Conservation (phyloP, 2,888 invertebrate species). For the Polyploca ridens region DNA sequence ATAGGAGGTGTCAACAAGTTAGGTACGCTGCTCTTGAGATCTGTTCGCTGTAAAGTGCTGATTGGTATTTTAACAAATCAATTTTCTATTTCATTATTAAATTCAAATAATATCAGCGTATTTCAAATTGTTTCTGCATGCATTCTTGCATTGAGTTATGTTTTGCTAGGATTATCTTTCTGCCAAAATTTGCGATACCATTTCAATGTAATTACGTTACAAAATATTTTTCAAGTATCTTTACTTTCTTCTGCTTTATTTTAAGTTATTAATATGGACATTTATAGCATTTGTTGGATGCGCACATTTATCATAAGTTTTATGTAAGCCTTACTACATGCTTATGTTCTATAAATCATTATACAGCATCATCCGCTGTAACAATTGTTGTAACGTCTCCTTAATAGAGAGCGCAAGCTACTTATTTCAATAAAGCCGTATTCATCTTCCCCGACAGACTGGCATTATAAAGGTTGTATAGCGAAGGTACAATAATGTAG, state of each 20-base stretch:
- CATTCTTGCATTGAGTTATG: not conserved
- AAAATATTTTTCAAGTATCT: too few relatives aligned
- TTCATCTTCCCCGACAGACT: slow-evolving; percentile 23
- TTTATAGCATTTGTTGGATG: too few relatives aligned
- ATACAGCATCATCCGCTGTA: too few relatives aligned
- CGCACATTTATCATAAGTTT: too few relatives aligned
- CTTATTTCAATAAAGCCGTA: slow-evolving; percentile 29
- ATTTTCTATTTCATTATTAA: too few relatives aligned
- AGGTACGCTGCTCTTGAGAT: slow-evolving; percentile 19
- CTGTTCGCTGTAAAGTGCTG: not conserved
- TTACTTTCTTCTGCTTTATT: too few relatives aligned
- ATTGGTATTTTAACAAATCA: slow-evolving; percentile 4
- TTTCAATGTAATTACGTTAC: too few relatives aligned
- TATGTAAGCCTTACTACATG: too few relatives aligned
- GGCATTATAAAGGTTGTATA: slow-evolving; percentile 25
- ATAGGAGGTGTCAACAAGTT: slow-evolving; percentile 50
- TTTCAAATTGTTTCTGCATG: not conserved
- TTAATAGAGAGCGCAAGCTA: not conserved
- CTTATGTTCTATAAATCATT: too few relatives aligned
- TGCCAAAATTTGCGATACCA: too few relatives aligned
- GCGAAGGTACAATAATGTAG: slow-evolving; percentile 37
- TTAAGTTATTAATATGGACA: too few relatives aligned
- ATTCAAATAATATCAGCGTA: not conserved
- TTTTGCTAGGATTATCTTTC: too few relatives aligned
- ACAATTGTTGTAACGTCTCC: not conserved